phyloP scores from a whole-genome alignment of 1,140 invertebrate genomes.

The Danaus plexippus region DNA sequence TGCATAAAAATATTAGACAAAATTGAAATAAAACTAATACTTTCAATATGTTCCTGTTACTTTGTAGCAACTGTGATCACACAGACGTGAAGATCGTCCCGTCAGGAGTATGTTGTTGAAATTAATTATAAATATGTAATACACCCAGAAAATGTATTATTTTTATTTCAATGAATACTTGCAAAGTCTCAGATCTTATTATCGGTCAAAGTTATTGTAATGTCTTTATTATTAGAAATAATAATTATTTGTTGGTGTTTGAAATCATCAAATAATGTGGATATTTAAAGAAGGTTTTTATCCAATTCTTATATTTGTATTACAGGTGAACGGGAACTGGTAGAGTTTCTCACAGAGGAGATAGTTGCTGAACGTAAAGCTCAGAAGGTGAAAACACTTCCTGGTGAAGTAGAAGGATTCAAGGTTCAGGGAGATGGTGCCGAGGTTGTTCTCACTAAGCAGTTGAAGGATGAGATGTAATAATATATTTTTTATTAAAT shows the following conservation, averaged over 20 bases:
- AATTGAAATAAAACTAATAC: background rate
- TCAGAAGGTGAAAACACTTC: conserved; percentile 81
- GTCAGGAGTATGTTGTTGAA: no score
- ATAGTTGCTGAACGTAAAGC: conserved; percentile 89
- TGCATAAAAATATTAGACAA: conserved; percentile 48
- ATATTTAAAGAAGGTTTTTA: no score
- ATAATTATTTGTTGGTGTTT: background rate
- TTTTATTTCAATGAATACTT: no score
- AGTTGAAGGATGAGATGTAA: conserved; percentile 83
- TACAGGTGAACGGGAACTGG: conserved; percentile 86
- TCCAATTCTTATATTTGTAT: background rate
- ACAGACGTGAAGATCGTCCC: no score
- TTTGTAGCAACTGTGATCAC: background rate
- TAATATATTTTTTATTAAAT: background rate
- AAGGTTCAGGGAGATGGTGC: conserved; percentile 81
- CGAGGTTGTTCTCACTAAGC: conserved; percentile 83
- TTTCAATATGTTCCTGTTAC: background rate
- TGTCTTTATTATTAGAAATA: conserved; percentile 1
- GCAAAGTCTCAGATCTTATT: background rate
- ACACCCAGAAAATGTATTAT: no score
- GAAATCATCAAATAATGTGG: no score
- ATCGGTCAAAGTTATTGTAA: background rate
- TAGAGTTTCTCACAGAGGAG: conserved; percentile 90
- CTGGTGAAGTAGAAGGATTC: conserved; percentile 85
- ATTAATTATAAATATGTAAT: no score